Percentiles rank a stretch among this genome's conserved stretches.
These are phyloP conservation scores for Rhyacophila evoluta DNA, from an alignment of 2,888 invertebrate species.

Conservation along the genomic window DNA sequence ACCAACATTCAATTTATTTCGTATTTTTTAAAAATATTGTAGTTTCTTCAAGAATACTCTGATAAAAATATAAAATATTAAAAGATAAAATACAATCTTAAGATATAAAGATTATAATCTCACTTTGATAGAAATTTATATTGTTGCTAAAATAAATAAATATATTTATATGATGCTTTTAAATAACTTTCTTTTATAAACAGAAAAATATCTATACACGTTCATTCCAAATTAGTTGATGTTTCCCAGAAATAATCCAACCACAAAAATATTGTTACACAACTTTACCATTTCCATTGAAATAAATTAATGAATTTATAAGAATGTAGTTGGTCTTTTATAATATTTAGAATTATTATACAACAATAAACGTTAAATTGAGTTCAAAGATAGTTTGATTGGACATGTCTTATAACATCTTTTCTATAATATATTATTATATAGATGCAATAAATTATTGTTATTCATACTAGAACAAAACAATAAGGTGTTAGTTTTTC, in stretches of 20 bases:
- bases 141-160: background rate
- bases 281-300: too few species aligned
- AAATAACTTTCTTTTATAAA: background rate
- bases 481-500: background rate
- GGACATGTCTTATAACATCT: too few species aligned
- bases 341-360: background rate
- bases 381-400: background rate
- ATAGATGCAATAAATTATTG: background rate
- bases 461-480: background rate
- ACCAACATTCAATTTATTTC: too few species aligned
- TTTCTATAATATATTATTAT: background rate
- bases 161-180: too few species aligned
- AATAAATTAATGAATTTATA: too few species aligned
- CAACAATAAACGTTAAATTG: background rate
- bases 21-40: too few species aligned
- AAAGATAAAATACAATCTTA: too few species aligned
- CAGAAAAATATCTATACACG: background rate
- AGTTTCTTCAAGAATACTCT: too few species aligned
- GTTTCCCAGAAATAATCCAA: too few species aligned
- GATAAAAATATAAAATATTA: too few species aligned
- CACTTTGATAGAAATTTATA: too few species aligned
- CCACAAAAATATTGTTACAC: background rate
- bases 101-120: too few species aligned
- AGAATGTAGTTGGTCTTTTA: background rate
- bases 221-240: constrained; percentile 3